A percentile compares a stretch with the other conserved stretches of the same genome.
These are phyloP conservation scores for Microcaecilia unicolor DNA, from an alignment of 2,797 vertebrate species.

Conservation along the genomic window DNA sequence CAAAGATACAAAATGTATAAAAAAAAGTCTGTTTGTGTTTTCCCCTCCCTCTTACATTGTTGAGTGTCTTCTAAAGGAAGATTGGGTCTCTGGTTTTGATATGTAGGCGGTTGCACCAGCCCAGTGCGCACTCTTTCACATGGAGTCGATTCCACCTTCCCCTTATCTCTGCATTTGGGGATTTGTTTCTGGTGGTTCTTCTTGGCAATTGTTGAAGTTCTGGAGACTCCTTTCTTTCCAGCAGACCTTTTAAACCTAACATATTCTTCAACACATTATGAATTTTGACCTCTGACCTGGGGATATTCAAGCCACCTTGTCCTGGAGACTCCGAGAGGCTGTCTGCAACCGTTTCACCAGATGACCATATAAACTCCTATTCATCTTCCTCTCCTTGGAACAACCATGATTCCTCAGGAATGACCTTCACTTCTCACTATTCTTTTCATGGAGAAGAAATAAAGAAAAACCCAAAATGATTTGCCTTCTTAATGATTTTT, in stretches of 20 bases:
- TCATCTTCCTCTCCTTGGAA: constrained; percentile 15
- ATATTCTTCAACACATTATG: too few species aligned
- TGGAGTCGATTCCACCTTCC: background rate
- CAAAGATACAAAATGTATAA: constrained; percentile 99
- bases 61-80: constrained; percentile 18
- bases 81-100: background rate
- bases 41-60: background rate
- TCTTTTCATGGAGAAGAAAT: constrained; percentile 43
- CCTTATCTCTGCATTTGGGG: background rate
- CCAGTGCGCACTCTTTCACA: background rate
- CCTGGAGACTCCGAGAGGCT: constrained; percentile 30
- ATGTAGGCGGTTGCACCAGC: background rate
- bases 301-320: constrained; percentile 14
- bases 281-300: background rate
- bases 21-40: constrained; percentile 59
- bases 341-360: constrained; percentile 21
- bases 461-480: background rate
- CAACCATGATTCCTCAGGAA: constrained; percentile 65
- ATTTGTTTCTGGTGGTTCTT: background rate
- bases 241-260: too few species aligned
- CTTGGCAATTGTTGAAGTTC: constrained; percentile 5
- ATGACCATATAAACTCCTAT: constrained; percentile 6
- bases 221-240: constrained; percentile 12
- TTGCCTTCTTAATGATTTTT: too few species aligned
- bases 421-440: constrained; percentile 84